These are phyloP conservation scores for Boulengeromyrus knoepffleri DNA, from an alignment of 2,113 vertebrate genomes.

Conservation along the genomic window DNA sequence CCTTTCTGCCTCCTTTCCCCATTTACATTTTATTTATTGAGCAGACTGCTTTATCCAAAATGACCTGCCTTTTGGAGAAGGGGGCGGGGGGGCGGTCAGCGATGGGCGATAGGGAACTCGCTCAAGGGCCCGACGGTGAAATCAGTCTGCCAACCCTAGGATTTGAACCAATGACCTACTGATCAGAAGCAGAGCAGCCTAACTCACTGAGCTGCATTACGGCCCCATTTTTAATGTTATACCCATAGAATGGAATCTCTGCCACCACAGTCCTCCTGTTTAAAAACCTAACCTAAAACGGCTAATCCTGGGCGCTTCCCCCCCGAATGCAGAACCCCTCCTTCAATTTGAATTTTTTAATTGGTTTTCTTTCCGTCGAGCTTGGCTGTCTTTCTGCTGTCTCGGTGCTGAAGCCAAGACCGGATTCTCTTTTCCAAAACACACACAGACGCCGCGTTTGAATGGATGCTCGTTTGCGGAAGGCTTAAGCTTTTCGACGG, in stretches of 20 bases:
- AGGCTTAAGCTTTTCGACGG: neutral
- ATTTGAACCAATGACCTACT: neutral
- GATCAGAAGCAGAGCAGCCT: neutral
- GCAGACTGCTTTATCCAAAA: neutral
- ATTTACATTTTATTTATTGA: neutral
- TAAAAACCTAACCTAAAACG: neutral
- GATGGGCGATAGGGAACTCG: neutral
- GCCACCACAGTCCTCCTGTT: neutral
- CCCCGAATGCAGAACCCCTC: neutral
- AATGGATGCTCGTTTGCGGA: neutral
- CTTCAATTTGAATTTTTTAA: slow-evolving; percentile 9
- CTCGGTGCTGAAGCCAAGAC: neutral
- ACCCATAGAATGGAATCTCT: neutral
- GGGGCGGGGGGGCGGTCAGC: no score
- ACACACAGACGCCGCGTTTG: neutral
- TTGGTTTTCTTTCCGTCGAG: neutral
- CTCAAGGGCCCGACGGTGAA: neutral
- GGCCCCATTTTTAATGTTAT: neutral
- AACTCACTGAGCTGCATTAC: neutral
- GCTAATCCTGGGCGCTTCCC: neutral
- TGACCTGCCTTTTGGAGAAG: neutral
- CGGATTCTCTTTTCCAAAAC: neutral
- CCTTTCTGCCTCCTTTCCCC: neutral
- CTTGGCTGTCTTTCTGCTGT: neutral
- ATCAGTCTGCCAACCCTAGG: neutral